Evolutionary conservation across 2,888 invertebrate species (phyloP), one percentile per base, ranked within the genome.

Genomic region (Hylaea fasciaria): DNA sequence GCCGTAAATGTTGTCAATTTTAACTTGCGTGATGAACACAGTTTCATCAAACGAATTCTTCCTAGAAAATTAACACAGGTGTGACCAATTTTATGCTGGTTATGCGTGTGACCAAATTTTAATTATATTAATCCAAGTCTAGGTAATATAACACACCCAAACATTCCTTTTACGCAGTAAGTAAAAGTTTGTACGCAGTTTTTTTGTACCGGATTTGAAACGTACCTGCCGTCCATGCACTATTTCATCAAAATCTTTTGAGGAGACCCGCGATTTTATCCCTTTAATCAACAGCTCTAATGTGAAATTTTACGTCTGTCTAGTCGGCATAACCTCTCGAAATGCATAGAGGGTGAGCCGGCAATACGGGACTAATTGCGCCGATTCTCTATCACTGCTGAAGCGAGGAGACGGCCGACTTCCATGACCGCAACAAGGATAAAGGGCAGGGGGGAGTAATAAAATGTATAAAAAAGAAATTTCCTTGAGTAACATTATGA

Each of bases 311-410:
- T 51, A 12, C 50, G 8, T n/a, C 48, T 39, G 49, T 41, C 57
- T 49, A 51, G 47, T 53, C 37, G 32, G 58, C 39, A 37, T 16
- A 50, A 50, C 48, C 53, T 46, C 59, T 62, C 52, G 45, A 49
- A 48, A 45, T 16, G 22, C 43, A 37, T 39, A 56, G 51, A 60
- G 69, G 67, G 68, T 67, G 68, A 62, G 74, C 72, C 67, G 65
- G 71, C 72, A 80, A 77, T 72, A 80, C 78, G 81, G 79, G 80
- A 73, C 83, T 88, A 88, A 90, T 90, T 88, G 87, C 83, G 71
- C 66, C 78, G 81, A 87, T 89, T 89, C 86, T 84, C 75, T 77
- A 78, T 80, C 75, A 77, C 77, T 82, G 71, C 62, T 73, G 69
- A 70, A 76, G 75, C 82, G 81, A 73, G 66, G 74, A 77, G 81